phyloP scores from a whole-genome alignment of 2,797 vertebrate genomes.

The Oceanodroma leucorhoa region DNA sequence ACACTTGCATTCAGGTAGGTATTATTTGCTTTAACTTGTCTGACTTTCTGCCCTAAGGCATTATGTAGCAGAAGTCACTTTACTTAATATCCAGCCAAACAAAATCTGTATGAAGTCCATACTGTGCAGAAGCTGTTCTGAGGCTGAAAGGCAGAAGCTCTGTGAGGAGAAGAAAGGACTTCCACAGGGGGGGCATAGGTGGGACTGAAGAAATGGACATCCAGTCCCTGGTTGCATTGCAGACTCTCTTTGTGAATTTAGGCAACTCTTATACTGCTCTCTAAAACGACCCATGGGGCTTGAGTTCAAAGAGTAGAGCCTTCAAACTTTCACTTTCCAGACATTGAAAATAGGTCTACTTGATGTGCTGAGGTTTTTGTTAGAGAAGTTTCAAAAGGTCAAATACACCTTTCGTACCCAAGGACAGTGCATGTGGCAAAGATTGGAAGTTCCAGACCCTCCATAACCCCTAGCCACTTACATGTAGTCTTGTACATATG shows the following conservation, averaged over 20 bases:
- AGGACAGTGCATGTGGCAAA: neutral
- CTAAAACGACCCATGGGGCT: neutral
- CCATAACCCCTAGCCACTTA: neutral
- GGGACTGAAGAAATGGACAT: neutral
- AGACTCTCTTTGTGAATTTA: neutral
- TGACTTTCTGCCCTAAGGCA: neutral
- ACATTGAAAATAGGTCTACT: neutral
- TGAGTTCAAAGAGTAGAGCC: neutral
- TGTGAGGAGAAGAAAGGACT: neutral
- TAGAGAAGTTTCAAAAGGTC: neutral
- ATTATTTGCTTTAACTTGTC: neutral
- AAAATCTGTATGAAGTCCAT: neutral
- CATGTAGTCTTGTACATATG: neutral
- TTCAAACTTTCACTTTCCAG: neutral
- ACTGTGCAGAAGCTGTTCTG: neutral
- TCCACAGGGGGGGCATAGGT: fast-evolving
- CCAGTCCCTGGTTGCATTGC: neutral
- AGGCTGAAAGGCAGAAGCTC: neutral
- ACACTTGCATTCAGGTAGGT: neutral
- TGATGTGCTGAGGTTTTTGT: neutral
- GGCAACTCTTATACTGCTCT: neutral
- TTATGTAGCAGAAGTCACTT: neutral
- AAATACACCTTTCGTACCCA: neutral
- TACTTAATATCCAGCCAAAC: neutral
- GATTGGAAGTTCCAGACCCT: neutral